Base-by-base conservation (phyloP, 1,140 invertebrate species). In the Monochamus saltuarius region DNA sequence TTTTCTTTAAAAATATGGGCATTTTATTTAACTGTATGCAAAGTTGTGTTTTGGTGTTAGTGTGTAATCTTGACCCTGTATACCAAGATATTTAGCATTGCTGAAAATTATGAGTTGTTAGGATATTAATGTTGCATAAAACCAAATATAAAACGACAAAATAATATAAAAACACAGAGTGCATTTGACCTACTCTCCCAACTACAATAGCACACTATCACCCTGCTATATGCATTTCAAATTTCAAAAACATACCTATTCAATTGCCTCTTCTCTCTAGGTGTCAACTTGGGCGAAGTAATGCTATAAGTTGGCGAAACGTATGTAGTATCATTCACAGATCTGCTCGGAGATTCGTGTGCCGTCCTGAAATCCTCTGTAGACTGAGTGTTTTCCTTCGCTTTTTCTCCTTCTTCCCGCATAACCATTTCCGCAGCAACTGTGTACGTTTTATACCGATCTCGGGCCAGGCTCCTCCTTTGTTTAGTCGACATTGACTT, bases 391-490 rank as follows among this genome's bases (percentile, higher is more conserved):
- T 57, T 37, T 36, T 36, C 14, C 14, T 42, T 64, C 37, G 35
- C 22, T 29, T 49, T 36, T 38, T 59, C 70, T 22, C 59, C 55
- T 69, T 72, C 55, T 54, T 69, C 66, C 19, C 73, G 70, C 52
- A 77, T 75, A 14, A 79, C 76, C 61, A 78, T 76, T 46, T 81
- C 83, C 13, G 84, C 84, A 11, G 82, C 84, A 37, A 91, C 89
- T 0, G 88, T 91, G 66, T 91, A 91, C 0, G 90, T 92, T 70
- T 85, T 87, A 68, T 88, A 92, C 51, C 89, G 81, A 65, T 91
- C 88, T 71, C 89, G 89, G 1, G 84, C 82, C 17, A 87, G 69
- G 40, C 84, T 85, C 56, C 89, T 76, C 69, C 87, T 88, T 67
- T 91, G 87, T 75, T 89, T 90, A 0, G 89, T 88, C 0, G 89